These are phyloP conservation scores for Malacoraja senta DNA, from an alignment of 2,797 vertebrate genomes.

Conservation along the genomic window DNA sequence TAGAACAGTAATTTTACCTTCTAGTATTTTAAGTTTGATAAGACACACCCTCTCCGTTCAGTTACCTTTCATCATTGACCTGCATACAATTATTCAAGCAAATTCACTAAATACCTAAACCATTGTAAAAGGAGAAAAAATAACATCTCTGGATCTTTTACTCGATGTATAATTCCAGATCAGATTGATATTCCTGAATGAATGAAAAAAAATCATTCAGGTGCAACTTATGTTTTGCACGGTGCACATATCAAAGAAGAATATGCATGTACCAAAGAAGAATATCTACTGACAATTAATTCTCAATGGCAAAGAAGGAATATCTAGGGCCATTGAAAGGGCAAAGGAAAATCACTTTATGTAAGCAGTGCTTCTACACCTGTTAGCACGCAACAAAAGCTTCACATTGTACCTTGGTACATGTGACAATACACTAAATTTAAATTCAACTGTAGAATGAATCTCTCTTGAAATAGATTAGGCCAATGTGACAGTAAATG, in stretches of 20 bases:
- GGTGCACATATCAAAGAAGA: not conserved
- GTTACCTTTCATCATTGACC: not conserved
- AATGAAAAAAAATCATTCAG: not conserved
- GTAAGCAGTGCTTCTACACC: not conserved
- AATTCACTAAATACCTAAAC: not conserved
- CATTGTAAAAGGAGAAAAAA: not conserved
- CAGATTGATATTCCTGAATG: not conserved
- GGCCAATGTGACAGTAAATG: not conserved
- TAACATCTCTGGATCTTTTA: not conserved
- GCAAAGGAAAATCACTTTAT: not conserved
- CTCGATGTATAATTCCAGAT: not conserved
- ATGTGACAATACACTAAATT: no score
- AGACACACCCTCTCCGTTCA: not conserved
- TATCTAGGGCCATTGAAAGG: not conserved
- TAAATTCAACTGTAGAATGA: not conserved
- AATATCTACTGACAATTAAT: not conserved
- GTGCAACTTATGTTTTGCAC: not conserved
- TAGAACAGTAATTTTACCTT: constrained; percentile 7
- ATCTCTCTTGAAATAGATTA: not conserved
- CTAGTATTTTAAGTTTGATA: not conserved
- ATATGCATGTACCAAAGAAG: not conserved
- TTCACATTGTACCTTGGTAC: no score
- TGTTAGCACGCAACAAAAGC: no score
- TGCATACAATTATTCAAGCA: not conserved
- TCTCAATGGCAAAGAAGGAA: not conserved